Evolutionary conservation across 2,797 vertebrate genomes (phyloP).

Genomic region (Cossypha heuglini): DNA sequence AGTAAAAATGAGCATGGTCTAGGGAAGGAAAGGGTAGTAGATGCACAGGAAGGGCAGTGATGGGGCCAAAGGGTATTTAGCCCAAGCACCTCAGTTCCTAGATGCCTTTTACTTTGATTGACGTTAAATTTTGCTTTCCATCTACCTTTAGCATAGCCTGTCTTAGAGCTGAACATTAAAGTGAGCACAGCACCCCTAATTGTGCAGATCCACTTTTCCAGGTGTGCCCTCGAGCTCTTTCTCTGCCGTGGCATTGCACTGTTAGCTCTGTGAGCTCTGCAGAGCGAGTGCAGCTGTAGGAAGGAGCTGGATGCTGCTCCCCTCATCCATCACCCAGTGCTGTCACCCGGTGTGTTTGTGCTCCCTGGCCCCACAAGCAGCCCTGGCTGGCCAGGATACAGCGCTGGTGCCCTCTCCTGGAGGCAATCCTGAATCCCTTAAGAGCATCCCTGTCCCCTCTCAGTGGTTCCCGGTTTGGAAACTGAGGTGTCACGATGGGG

Average conservation of each 20-base stretch:
- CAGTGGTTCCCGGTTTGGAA: background rate
- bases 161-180: background rate
- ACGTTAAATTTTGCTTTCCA: background rate
- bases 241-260: background rate
- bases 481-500: background rate
- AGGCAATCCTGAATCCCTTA: rapidly evolving
- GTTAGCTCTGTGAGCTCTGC: background rate
- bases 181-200: too few relatives aligned
- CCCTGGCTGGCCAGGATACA: background rate
- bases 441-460: background rate
- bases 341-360: background rate
- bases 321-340: background rate
- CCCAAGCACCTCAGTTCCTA: background rate
- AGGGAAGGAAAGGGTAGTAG: background rate
- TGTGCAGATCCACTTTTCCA: background rate
- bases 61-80: background rate
- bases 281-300: background rate
- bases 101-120: background rate
- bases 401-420: conserved; percentile 19
- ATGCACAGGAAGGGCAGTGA: background rate
- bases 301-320: background rate
- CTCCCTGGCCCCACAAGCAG: background rate
- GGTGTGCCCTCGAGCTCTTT: background rate
- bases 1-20: background rate
- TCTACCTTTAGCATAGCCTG: background rate